A percentile compares a stretch with the other conserved stretches of the same genome.
These are phyloP conservation scores for Mesochorus sp. DNA, from an alignment of 2,888 invertebrate species.

Conservation along the genomic window DNA sequence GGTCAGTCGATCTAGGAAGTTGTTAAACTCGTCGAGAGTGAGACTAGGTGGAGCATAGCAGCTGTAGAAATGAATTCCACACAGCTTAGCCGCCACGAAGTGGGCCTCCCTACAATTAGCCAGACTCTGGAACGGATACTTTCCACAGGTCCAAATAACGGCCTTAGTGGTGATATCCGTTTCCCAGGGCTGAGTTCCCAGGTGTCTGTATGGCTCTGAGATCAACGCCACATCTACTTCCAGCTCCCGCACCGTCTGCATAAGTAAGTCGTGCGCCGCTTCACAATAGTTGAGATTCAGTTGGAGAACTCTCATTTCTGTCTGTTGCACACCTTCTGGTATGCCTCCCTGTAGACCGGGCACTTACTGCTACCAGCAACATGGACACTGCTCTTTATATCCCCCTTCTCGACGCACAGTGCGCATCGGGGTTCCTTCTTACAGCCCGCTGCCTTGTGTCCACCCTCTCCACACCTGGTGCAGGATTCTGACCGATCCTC, in stretches of 20 bases:
- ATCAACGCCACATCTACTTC: slow-evolving; percentile 50
- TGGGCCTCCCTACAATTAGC: slow-evolving; percentile 41
- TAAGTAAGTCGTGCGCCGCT: slow-evolving; percentile 47
- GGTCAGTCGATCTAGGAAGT: slow-evolving; percentile 55
- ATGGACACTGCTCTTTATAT: slow-evolving; percentile 12
- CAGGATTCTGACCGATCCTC: slow-evolving; percentile 31
- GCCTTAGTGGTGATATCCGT: slow-evolving; percentile 60
- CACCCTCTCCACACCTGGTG: slow-evolving; percentile 52
- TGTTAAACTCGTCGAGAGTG: slow-evolving; percentile 28
- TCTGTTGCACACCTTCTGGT: slow-evolving; percentile 28
- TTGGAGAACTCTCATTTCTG: slow-evolving; percentile 59
- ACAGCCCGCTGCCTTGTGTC: slow-evolving; percentile 51
- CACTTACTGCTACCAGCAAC: slow-evolving; percentile 49
- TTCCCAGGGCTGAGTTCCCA: slow-evolving; percentile 50
- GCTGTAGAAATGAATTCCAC: slow-evolving; percentile 49
- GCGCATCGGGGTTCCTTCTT: slow-evolving; percentile 9
- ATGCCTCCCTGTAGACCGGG: slow-evolving; percentile 48
- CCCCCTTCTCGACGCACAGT: slow-evolving; percentile 30
- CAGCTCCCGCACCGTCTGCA: slow-evolving; percentile 58
- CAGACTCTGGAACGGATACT: slow-evolving; percentile 52
- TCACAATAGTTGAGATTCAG: slow-evolving; percentile 53
- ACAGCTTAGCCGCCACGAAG: slow-evolving; percentile 55
- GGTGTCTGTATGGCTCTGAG: slow-evolving; percentile 61
- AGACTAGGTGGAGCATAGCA: slow-evolving; percentile 59
- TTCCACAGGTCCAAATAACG: slow-evolving; percentile 59